Base-by-base conservation (phyloP, 2,113 vertebrate species). In the Tonatia bakeri region DNA sequence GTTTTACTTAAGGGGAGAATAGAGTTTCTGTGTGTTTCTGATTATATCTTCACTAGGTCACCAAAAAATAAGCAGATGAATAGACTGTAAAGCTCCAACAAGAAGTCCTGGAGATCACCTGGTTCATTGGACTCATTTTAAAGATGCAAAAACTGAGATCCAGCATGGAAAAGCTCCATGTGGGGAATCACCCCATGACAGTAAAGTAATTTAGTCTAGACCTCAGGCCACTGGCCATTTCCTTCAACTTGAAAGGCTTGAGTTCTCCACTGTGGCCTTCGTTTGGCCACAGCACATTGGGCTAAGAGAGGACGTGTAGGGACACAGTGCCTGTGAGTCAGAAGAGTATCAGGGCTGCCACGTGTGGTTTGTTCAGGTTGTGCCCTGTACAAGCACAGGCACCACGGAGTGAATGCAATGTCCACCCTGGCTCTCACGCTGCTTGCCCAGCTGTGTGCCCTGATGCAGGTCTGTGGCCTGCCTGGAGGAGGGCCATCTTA, bases 1-100 rank as follows among this genome's bases (percentile, higher is more conserved):
- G 8, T 87, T 94, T 95, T 69, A 77, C 43, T 61, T 43, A 13
- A 22, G 36, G 40, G 6, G 8, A 64, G 13, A 52, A 43, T 7
- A 43, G 75, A 45, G 14, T 31, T 82, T 67, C 64, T 64, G 77
- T 38, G 56, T 56, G 94, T 91, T 90, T 91, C 84, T 95, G 70
- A 87, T 92, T 87, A 31, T 28, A 1, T 26, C 38, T n/a, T 91
- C 45, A 67, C 50, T 28, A 15, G 33, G 38, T 87, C 77, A 73
- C 38, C 72, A 45, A 54, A 85, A 76, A 84, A 24, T 26, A 22
- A 73, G 75, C 85, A 82, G 81, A 43, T 36, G 52, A 47, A 40
- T 4, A 81, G 65, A 38, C 36, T 20, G 4, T 0, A 33, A 45
- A 28, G 54, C 40, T 79, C 47, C 61, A 80, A 22, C 36, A 67